phyloP scores from a whole-genome alignment of 2,888 invertebrate species.

The Amorpha juglandis region DNA sequence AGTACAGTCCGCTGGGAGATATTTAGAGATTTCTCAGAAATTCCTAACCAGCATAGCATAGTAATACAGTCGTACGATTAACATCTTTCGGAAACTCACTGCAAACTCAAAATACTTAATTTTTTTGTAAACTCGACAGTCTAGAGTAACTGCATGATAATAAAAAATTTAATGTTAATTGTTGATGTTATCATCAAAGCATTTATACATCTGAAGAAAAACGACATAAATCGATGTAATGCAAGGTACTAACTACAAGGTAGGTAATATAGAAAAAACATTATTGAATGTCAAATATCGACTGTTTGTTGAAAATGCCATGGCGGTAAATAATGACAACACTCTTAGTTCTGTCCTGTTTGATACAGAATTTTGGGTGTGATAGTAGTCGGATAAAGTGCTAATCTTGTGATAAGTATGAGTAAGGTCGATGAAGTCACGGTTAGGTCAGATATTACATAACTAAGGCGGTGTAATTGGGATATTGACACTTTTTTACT shows the following conservation, averaged over 20 bases:
- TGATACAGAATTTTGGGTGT: conserved; percentile 23
- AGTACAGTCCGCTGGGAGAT: not conserved
- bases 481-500: not conserved
- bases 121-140: not conserved
- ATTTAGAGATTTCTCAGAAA: conserved; percentile 19
- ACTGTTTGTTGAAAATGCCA: no score
- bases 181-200: no score
- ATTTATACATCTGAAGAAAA: no score
- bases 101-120: not conserved
- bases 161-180: no score
- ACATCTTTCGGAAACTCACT: not conserved
- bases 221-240: no score
- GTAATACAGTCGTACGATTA: conserved; percentile 8
- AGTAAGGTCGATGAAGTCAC: conserved; percentile 31
- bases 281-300: no score
- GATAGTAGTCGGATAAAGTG: conserved; percentile 38
- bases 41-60: conserved; percentile 11
- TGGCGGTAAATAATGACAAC: no score
- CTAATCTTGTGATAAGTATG: conserved; percentile 35
- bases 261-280: no score
- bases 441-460: conserved; percentile 26
- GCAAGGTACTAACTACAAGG: no score
- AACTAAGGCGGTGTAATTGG: conserved; percentile 5
- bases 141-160: not conserved
- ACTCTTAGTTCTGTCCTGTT: not conserved